phyloP scores from a whole-genome alignment of 2,113 vertebrate species.

The Tenrec ecaudatus region DNA sequence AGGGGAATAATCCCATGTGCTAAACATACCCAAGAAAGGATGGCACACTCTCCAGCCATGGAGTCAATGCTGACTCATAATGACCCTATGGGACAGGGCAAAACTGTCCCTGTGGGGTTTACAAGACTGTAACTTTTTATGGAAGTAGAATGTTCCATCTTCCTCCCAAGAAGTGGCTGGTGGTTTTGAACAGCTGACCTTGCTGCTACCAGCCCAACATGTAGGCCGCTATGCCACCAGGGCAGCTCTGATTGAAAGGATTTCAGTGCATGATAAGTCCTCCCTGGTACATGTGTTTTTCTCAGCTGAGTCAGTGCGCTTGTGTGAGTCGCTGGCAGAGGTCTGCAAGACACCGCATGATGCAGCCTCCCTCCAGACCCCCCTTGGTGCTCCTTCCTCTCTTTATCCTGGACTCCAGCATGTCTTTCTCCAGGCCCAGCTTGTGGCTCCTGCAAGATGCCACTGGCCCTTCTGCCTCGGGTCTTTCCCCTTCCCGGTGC shows the following conservation, averaged over 20 bases:
- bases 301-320: background rate
- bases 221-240: too few relatives aligned
- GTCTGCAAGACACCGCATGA: background rate
- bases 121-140: too few relatives aligned
- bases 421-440: background rate
- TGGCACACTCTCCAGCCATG: background rate
- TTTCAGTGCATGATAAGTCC: background rate
- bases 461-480: background rate
- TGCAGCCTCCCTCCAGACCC: background rate
- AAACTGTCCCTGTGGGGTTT: too few relatives aligned
- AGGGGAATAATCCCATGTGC: background rate
- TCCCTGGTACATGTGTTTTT: background rate
- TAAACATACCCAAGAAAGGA: conserved; percentile 6
- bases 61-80: too few relatives aligned
- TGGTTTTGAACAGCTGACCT: too few relatives aligned
- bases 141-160: too few relatives aligned
- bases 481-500: background rate
- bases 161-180: too few relatives aligned
- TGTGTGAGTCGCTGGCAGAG: background rate
- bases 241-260: background rate
- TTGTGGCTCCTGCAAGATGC: background rate
- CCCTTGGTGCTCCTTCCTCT: background rate
- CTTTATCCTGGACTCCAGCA: background rate
- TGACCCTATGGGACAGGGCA: too few relatives aligned
- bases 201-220: too few relatives aligned